These are phyloP conservation scores for Meiosimyza decipiens DNA, from an alignment of 2,888 invertebrate genomes.

Conservation along the genomic window DNA sequence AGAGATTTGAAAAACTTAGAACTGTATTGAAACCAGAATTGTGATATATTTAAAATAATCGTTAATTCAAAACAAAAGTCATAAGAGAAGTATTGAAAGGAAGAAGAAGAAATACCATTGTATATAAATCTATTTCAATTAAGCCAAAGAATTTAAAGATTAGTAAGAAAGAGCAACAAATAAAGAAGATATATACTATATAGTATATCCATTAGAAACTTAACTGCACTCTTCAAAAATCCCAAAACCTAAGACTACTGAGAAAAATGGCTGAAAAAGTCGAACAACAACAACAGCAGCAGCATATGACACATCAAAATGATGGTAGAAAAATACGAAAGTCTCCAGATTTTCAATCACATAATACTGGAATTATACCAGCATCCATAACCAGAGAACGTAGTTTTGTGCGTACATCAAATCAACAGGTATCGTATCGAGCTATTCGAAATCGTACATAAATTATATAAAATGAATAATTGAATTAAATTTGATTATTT, in stretches of 20 bases:
- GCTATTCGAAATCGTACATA: neutral
- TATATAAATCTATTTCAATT: constrained; percentile 25
- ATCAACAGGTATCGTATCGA: constrained; percentile 68
- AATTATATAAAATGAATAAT: neutral
- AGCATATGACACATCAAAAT: constrained; percentile 54
- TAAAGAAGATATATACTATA: constrained; percentile 11
- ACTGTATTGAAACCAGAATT: constrained; percentile 27
- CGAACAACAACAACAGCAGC: constrained; percentile 52
- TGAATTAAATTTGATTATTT: neutral
- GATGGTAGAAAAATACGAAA: constrained; percentile 61
- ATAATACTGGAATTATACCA: constrained; percentile 51
- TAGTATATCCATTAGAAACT: no score
- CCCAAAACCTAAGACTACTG: neutral
- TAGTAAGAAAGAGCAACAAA: constrained; percentile 12
- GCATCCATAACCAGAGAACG: constrained; percentile 75
- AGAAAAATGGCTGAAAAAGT: constrained; percentile 63
- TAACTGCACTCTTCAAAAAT: constrained; percentile 13
- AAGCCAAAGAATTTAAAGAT: constrained; percentile 33
- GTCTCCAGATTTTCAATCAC: constrained; percentile 64
- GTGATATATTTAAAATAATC: constrained; percentile 30
- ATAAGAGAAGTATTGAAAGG: constrained; percentile 12
- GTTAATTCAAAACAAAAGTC: constrained; percentile 6
- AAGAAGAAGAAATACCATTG: constrained; percentile 4
- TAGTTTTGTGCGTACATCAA: constrained; percentile 74
- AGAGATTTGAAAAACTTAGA: constrained; percentile 4